Percentiles rank a stretch among this genome's conserved stretches.
phyloP scores from a whole-genome alignment of 2,888 invertebrate species.

The Napeogenes inachia region DNA sequence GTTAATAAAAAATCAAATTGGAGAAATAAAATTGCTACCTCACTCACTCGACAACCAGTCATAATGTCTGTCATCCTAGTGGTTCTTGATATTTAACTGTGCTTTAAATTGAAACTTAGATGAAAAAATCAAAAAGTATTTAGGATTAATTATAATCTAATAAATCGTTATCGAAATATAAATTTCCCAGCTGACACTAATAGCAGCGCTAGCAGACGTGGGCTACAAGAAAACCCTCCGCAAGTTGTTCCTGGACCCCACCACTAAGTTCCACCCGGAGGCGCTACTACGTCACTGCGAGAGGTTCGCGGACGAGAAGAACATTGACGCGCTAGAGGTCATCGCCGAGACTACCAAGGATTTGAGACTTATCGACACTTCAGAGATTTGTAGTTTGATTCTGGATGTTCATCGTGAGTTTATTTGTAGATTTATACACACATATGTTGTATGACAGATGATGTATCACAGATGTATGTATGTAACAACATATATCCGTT shows the following conservation, averaged over 20 bases:
- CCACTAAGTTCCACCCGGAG: conserved; percentile 71
- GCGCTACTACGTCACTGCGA: conserved; percentile 74
- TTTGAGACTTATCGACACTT: conserved; percentile 52
- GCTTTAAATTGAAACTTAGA: too few species aligned
- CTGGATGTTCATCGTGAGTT: conserved; percentile 74
- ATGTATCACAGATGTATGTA: too few species aligned
- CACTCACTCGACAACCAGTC: too few species aligned
- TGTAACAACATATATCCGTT: too few species aligned
- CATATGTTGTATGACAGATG: too few species aligned
- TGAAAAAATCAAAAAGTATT: too few species aligned
- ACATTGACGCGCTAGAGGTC: conserved; percentile 47
- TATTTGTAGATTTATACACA: background rate
- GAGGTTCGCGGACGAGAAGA: conserved; percentile 59
- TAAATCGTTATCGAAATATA: too few species aligned
- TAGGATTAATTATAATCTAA: too few species aligned
- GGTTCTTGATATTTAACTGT: too few species aligned
- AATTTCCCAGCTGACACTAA: conserved; percentile 58
- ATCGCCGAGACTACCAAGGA: conserved; percentile 57
- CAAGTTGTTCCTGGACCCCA: conserved; percentile 72
- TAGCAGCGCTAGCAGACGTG: conserved; percentile 75
- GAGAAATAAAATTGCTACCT: too few species aligned
- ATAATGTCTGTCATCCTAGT: too few species aligned
- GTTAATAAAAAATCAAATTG: too few species aligned
- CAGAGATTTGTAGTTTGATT: conserved; percentile 65
- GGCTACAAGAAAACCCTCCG: conserved; percentile 70